Percentiles rank a stretch among this genome's conserved stretches.
Conservation (phyloP, 2,113 vertebrate species). For the Ochotona curzoniae region DNA sequence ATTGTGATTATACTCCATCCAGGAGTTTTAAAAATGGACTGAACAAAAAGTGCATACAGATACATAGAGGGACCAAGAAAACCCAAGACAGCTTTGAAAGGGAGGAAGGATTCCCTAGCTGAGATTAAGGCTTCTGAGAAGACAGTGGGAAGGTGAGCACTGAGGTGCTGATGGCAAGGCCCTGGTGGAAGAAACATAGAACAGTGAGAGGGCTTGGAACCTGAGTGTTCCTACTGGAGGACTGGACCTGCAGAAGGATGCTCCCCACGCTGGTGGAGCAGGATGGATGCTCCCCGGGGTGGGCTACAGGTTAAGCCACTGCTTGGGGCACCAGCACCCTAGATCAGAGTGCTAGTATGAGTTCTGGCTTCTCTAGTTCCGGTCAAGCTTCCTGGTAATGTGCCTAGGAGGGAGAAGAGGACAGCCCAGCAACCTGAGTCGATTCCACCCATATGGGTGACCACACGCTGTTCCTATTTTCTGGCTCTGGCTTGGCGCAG, state of each 20-base stretch:
- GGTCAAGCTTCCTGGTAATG: too few species aligned
- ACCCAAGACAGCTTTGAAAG: constrained; percentile 28
- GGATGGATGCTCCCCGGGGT: not conserved
- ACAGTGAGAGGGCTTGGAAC: not conserved
- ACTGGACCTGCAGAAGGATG: not conserved
- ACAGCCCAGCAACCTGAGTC: too few species aligned
- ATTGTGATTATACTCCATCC: not conserved
- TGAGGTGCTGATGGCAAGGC: not conserved
- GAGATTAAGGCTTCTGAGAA: not conserved
- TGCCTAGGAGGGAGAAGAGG: too few species aligned
- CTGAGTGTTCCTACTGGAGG: not conserved
- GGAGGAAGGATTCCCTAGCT: not conserved
- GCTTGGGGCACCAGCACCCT: too few species aligned
- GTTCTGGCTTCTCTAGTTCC: too few species aligned
- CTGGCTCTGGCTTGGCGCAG: too few species aligned
- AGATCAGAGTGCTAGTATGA: too few species aligned
- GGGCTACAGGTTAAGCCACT: too few species aligned
- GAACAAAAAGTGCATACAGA: not conserved
- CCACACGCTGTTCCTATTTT: too few species aligned
- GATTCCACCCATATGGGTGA: too few species aligned
- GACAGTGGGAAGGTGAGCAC: not conserved
- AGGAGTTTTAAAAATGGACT: not conserved
- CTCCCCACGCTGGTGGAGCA: too few species aligned
- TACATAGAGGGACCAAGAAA: not conserved
- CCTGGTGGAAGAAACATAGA: not conserved